Conservation (phyloP, 2,888 invertebrate species). For the Euplexia lucipara region DNA sequence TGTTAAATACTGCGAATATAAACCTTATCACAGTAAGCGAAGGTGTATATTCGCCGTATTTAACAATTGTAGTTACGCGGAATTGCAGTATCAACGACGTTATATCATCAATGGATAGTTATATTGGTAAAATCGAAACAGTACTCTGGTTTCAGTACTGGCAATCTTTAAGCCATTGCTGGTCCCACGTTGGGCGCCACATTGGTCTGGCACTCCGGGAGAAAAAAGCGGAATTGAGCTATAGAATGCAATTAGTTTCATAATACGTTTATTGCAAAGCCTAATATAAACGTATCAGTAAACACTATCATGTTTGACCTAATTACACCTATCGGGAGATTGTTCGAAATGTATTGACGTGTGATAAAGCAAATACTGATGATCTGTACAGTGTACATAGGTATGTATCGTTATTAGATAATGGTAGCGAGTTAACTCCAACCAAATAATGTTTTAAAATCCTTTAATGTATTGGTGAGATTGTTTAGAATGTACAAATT, state of each 20-base stretch:
- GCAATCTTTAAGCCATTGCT: not conserved
- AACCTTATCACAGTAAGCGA: too few relatives aligned
- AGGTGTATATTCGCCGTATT: too few relatives aligned
- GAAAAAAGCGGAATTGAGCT: not conserved
- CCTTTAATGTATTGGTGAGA: too few relatives aligned
- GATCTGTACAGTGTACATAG: not conserved
- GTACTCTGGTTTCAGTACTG: not conserved
- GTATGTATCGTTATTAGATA: not conserved
- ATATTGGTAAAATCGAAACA: not conserved
- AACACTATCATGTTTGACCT: slow-evolving; percentile 25
- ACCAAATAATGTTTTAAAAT: too few relatives aligned
- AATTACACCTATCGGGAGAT: slow-evolving; percentile 20
- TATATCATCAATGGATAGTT: not conserved
- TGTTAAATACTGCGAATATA: too few relatives aligned
- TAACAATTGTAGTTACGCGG: too few relatives aligned
- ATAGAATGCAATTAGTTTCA: not conserved
- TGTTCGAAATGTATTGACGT: slow-evolving; percentile 12
- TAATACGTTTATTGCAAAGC: too few relatives aligned
- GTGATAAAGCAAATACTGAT: slow-evolving; percentile 13
- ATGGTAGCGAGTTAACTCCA: slow-evolving; percentile 5
- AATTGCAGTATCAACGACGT: too few relatives aligned
- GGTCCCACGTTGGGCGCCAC: slow-evolving; percentile 26
- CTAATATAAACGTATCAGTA: too few relatives aligned
- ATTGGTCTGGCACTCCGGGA: not conserved
- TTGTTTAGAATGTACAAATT: too few relatives aligned